Evolutionary conservation across 2,797 vertebrate species (phyloP).

Genomic region (Pseudocheirus occidentalis): DNA sequence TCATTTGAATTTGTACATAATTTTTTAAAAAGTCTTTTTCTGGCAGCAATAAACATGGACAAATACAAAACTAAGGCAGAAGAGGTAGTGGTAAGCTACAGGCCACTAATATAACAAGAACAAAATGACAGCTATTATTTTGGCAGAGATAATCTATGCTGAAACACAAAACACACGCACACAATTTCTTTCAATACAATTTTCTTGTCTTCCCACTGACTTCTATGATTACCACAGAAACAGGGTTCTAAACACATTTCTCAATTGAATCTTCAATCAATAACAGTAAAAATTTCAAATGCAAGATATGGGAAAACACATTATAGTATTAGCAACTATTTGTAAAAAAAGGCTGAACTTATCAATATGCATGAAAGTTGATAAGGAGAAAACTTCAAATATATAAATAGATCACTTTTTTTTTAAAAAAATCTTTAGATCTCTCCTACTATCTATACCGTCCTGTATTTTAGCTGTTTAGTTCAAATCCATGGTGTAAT

Average conservation of each 20-base stretch:
- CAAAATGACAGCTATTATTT: constrained; percentile 89
- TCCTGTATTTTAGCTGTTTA: background rate
- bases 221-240: constrained; percentile 88
- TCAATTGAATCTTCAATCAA: constrained; percentile 89
- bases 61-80: constrained; percentile 80
- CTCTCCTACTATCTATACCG: background rate
- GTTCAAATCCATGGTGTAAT: constrained; percentile 28
- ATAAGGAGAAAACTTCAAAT: constrained; percentile 60
- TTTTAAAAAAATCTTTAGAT: constrained; percentile 24
- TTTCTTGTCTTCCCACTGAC: constrained; percentile 91
- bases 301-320: constrained; percentile 82
- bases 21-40: constrained; percentile 77
- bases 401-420: constrained; percentile 47
- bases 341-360: constrained; percentile 82
- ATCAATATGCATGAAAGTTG: constrained; percentile 80
- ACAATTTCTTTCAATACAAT: constrained; percentile 89
- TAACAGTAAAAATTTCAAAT: constrained; percentile 85
- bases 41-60: constrained; percentile 75
- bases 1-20: constrained; percentile 79
- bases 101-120: constrained; percentile 86
- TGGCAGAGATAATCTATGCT: constrained; percentile 90
- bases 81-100: constrained; percentile 79
- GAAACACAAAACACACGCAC: constrained; percentile 87
- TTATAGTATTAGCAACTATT: constrained; percentile 85
- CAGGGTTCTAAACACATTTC: constrained; percentile 89